Base-by-base conservation (phyloP, 2,797 vertebrate species). In the Pterois miles region DNA sequence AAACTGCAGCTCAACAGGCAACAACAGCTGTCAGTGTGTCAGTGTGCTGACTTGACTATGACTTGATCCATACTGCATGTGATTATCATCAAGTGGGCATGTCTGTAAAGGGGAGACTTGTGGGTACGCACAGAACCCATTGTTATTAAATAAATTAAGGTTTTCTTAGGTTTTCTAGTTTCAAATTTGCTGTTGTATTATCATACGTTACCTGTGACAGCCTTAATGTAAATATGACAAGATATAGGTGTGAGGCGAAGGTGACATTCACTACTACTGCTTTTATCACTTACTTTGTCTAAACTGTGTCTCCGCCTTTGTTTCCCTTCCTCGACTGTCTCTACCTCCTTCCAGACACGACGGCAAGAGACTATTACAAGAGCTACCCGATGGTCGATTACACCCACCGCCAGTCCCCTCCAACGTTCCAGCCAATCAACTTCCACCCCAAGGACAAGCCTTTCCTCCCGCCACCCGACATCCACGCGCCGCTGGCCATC, bases 311-410 rank as follows among this genome's bases (percentile, higher is more conserved):
- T 76, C 48, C 76, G 16, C 57, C 16, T 79, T 76, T 5, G 0
- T 76, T 23, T 62, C 14, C 20, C 38, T 27, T 68, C 31, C 57
- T 68, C 25, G 29, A 16, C 14, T 82, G 20, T 73, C 48, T 60
- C n/a, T 29, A 53, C 64, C 23, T 18, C 78, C 50, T 50, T 65
- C 65, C 93, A 98, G 97, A 97, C 79, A 94, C 93, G 0, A 50
- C 89, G 14, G 56, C 93, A 0, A 95, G 96, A 87, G 97, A 98
- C 81, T 97, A 97, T 95, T 98, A 96, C 94, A 96, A 96, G 90
- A 95, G 92, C 22, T 97, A 97, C 20, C 94, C 95, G 0, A 94
- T 94, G 78, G 71, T 95, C 4, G 96, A 98, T 33, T 91, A 94
- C 20, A 74, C 92, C 2, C 93, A 94, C 65, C 94, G 90, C 36